phyloP scores from a whole-genome alignment of 2,113 vertebrate genomes.

The Kryptolebias marmoratus region DNA sequence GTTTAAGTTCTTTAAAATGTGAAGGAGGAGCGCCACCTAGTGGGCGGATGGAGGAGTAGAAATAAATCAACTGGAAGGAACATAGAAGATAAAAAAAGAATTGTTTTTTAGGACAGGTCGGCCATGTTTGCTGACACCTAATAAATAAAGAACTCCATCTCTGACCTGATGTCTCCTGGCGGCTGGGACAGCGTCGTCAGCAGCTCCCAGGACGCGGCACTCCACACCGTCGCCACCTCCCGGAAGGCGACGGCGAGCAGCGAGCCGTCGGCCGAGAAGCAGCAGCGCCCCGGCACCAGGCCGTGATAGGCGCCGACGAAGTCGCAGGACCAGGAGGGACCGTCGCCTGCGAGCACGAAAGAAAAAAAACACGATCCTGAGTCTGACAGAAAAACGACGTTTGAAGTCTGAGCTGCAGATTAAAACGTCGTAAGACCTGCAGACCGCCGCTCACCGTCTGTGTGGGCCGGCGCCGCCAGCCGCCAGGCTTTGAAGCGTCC shows the following conservation, averaged over 20 bases:
- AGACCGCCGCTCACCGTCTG: constrained; percentile 52
- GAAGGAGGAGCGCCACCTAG: too few species aligned
- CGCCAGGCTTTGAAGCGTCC: constrained; percentile 94
- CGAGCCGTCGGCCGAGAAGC: constrained; percentile 94
- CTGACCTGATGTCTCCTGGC: constrained; percentile 88
- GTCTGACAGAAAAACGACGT: too few species aligned
- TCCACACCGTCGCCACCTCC: constrained; percentile 92
- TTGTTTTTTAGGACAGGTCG: too few species aligned
- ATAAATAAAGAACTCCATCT: background rate
- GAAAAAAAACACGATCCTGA: background rate
- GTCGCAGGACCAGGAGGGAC: constrained; percentile 92
- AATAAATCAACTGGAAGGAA: too few species aligned
- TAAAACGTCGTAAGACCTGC: background rate
- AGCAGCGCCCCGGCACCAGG: constrained; percentile 86
- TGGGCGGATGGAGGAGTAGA: too few species aligned
- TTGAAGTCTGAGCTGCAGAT: too few species aligned
- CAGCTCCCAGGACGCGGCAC: constrained; percentile 89
- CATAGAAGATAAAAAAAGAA: too few species aligned
- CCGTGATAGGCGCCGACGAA: constrained; percentile 92
- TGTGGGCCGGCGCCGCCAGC: constrained; percentile 78
- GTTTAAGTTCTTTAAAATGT: too few species aligned
- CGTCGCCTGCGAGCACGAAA: constrained; percentile 70
- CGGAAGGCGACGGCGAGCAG: constrained; percentile 91
- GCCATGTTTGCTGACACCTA: too few species aligned
- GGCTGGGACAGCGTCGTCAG: constrained; percentile 92